Percentiles rank a stretch among this genome's conserved stretches.
Conservation (phyloP, 2,113 vertebrate species). For the Etia nguti region DNA sequence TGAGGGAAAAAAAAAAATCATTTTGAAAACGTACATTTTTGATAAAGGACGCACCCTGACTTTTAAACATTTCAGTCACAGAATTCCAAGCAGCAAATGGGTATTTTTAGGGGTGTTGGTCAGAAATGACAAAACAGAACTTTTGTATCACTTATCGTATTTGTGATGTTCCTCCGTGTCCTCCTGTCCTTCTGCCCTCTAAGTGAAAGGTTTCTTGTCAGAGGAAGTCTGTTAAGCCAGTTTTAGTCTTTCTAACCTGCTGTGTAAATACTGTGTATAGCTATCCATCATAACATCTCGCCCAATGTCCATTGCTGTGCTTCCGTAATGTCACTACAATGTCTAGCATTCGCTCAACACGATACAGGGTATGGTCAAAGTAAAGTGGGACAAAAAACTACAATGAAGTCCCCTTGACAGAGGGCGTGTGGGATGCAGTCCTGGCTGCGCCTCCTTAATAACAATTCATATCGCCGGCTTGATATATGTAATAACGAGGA, state of each 20-base stretch:
- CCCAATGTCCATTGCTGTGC: constrained; percentile 50
- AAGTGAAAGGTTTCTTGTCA: constrained; percentile 33
- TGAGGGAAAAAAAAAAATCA: not conserved
- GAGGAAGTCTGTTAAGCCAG: constrained; percentile 20
- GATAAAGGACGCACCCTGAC: not conserved
- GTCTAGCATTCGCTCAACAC: constrained; percentile 36
- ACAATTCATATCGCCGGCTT: not conserved
- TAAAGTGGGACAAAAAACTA: constrained; percentile 12
- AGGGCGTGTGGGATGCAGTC: constrained; percentile 20
- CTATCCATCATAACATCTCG: constrained; percentile 40
- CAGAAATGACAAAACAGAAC: constrained; percentile 22
- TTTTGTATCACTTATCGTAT: constrained; percentile 53
- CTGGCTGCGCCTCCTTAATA: not conserved
- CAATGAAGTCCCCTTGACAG: not conserved
- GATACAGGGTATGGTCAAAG: constrained; percentile 48
- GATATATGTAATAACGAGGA: not conserved
- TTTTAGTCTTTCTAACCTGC: constrained; percentile 34
- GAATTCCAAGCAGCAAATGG: constrained; percentile 71
- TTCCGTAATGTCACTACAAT: constrained; percentile 46
- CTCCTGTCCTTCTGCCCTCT: constrained; percentile 22
- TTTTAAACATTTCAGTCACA: constrained; percentile 12
- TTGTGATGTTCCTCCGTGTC: constrained; percentile 49
- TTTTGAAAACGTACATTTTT: constrained; percentile 2
- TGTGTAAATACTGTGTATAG: constrained; percentile 74
- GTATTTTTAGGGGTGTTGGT: constrained; percentile 43